Conservation (phyloP, 2,888 invertebrate genomes). For the Drosophila buzzatii region DNA sequence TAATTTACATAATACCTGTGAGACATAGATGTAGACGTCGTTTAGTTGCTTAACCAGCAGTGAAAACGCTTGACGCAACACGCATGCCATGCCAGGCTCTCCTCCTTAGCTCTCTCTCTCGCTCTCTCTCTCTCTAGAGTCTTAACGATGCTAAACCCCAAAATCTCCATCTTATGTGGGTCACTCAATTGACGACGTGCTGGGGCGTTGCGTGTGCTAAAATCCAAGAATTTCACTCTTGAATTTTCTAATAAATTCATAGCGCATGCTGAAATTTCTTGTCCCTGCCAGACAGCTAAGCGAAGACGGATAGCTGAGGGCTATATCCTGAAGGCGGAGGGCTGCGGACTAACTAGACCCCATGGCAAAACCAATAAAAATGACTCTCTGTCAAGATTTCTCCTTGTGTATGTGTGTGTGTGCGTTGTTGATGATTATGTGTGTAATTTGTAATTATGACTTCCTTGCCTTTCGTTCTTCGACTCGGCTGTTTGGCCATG, state of each 20-base stretch:
- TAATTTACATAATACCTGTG: conserved; percentile 78
- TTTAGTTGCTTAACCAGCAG: conserved; percentile 66
- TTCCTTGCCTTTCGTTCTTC: conserved; percentile 46
- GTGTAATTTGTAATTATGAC: conserved; percentile 79
- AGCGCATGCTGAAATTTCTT: conserved; percentile 27
- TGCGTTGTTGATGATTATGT: conserved; percentile 57
- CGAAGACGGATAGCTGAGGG: not conserved
- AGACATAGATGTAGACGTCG: conserved; percentile 40
- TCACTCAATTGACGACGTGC: conserved; percentile 65
- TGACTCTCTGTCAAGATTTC: conserved; percentile 10
- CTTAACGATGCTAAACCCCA: not conserved
- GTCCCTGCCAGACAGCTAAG: conserved; percentile 8
- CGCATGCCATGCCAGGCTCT: conserved; percentile 35
- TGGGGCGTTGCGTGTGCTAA: conserved; percentile 54
- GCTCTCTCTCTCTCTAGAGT: conserved; percentile 5
- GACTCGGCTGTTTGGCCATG: not conserved
- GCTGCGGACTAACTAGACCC: not conserved
- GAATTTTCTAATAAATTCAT: conserved; percentile 80
- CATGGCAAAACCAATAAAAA: conserved; percentile 29
- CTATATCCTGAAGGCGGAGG: not conserved
- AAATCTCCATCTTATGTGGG: conserved; percentile 61
- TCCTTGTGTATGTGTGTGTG: conserved; percentile 5
- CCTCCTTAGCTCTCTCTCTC: not conserved
- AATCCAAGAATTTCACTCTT: conserved; percentile 76
- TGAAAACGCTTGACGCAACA: conserved; percentile 63